Evolutionary conservation across 2,113 vertebrate genomes (phyloP).

Genomic region (Calypte anna): DNA sequence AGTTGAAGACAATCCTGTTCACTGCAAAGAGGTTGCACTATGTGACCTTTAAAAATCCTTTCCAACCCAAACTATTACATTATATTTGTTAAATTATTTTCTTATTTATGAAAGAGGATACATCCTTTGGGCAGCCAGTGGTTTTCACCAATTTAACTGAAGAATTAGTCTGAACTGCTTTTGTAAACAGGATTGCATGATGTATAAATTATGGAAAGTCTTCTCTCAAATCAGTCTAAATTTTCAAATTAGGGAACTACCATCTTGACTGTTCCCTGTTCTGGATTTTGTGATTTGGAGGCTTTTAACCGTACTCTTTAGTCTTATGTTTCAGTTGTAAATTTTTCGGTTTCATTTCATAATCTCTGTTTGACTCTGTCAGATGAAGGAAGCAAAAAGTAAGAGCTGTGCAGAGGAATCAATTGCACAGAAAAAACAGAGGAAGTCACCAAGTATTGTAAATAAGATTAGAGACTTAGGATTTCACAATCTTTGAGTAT

Average conservation of each 20-base stretch:
- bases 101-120: neutral
- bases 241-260: neutral
- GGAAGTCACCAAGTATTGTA: neutral
- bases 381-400: neutral
- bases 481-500: constrained; percentile 14
- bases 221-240: neutral
- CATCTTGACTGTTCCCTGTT: neutral
- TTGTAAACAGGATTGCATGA: neutral
- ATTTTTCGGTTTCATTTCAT: constrained; percentile 19
- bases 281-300: neutral
- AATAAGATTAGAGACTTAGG: neutral
- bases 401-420: neutral
- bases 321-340: neutral
- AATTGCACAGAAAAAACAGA: neutral
- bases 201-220: neutral
- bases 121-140: neutral
- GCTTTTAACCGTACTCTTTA: constrained; percentile 16
- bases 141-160: neutral
- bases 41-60: neutral
- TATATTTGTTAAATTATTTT: neutral
- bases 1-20: neutral
- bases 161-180: neutral
- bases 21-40: neutral
- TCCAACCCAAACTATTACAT: neutral
- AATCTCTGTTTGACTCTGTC: neutral